Evolutionary conservation across 2,113 vertebrate genomes (phyloP).

Genomic region (Caretta caretta): DNA sequence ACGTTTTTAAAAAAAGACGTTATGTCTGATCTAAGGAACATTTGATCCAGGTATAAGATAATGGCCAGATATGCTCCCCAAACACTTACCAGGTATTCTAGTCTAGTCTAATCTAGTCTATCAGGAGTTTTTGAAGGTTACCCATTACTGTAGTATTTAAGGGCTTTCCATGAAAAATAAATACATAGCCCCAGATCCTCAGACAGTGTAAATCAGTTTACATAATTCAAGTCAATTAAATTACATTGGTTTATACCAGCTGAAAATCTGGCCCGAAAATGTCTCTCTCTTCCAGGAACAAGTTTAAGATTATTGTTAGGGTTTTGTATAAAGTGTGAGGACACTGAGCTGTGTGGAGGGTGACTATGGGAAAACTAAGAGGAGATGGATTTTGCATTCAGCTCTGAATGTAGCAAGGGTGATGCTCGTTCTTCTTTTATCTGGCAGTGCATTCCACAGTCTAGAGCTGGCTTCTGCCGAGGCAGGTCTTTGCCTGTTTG

Average conservation of each 20-base stretch:
- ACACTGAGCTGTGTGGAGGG: too few species aligned
- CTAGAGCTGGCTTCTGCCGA: background rate
- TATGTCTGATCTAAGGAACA: background rate
- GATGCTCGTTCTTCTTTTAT: background rate
- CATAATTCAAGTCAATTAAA: background rate
- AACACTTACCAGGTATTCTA: background rate
- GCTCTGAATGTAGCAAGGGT: too few species aligned
- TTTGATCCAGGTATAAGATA: too few species aligned
- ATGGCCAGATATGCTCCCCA: background rate
- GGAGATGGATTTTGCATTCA: background rate
- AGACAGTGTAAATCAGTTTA: background rate
- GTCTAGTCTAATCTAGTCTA: background rate
- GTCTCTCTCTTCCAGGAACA: background rate
- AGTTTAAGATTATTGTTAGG: too few species aligned
- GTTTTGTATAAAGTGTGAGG: too few species aligned
- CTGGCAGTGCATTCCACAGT: background rate
- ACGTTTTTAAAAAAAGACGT: too few species aligned
- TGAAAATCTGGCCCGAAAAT: background rate
- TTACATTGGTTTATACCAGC: background rate
- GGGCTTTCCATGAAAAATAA: background rate
- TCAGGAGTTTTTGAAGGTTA: background rate
- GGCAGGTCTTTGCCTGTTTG: background rate
- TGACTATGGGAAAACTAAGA: background rate
- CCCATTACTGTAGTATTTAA: background rate
- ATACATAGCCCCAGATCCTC: background rate